Conservation (phyloP, 1,140 invertebrate species). For the Eriocheir sinensis region DNA sequence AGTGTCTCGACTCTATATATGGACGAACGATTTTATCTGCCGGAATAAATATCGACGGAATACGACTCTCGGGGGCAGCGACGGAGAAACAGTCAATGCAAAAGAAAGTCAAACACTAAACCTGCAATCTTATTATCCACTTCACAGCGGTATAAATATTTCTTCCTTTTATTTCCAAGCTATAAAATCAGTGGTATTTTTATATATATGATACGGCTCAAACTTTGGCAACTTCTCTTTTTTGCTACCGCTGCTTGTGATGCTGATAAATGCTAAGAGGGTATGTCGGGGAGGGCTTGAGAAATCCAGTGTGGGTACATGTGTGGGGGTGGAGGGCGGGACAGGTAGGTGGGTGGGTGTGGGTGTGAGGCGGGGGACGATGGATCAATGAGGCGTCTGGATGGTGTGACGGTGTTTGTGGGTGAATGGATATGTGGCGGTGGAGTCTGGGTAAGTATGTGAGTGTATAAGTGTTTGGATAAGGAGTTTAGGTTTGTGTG, state of each 20-base stretch:
- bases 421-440: not conserved
- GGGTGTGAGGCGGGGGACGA: not conserved
- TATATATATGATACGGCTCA: not conserved
- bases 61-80: not conserved
- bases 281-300: not conserved
- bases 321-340: not conserved
- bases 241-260: not conserved
- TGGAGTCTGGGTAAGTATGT: not conserved
- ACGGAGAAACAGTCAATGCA: not conserved
- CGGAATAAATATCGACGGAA: not conserved
- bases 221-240: not conserved
- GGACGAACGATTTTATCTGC: not conserved
- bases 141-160: conserved; percentile 16
- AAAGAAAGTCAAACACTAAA: not conserved
- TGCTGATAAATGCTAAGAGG: not conserved
- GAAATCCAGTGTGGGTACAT: not conserved
- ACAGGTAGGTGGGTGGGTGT: not conserved
- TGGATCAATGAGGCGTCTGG: no score
- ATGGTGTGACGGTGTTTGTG: no score
- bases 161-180: not conserved
- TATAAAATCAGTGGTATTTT: not conserved
- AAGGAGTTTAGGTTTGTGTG: not conserved
- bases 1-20: not conserved
- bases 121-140: not conserved
- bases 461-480: no score